phyloP scores from a whole-genome alignment of 2,797 vertebrate genomes.

The Trematomus bernacchii region DNA sequence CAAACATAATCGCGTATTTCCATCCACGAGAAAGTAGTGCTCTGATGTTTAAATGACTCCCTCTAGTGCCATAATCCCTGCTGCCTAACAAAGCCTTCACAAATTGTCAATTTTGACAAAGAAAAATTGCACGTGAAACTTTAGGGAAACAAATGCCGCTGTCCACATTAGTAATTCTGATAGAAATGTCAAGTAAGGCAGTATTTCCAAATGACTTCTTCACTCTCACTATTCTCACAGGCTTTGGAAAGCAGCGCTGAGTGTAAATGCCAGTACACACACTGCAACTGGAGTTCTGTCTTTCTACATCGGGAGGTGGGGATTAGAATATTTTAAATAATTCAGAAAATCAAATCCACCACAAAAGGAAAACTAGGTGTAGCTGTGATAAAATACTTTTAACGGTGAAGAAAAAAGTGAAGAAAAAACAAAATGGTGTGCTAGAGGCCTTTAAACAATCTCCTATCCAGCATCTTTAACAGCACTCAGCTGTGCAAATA shows the following conservation, averaged over 20 bases:
- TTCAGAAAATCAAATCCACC: background rate
- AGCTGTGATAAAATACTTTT: constrained; percentile 1
- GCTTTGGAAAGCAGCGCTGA: background rate
- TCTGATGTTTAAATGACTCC: background rate
- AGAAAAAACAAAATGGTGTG: background rate
- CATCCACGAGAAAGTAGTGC: background rate
- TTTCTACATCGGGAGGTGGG: background rate
- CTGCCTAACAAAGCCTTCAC: background rate
- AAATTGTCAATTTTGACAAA: constrained; percentile 8
- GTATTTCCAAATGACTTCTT: background rate
- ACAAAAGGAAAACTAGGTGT: background rate
- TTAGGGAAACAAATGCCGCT: background rate
- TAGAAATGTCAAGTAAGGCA: background rate
- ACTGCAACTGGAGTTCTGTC: background rate
- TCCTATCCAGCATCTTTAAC: background rate
- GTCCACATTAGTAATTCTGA: background rate
- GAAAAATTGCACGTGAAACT: constrained; percentile 2
- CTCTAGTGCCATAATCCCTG: background rate
- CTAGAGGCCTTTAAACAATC: background rate
- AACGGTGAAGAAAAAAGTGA: background rate
- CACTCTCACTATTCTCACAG: background rate
- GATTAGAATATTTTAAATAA: constrained; percentile 22
- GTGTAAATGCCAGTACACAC: constrained; percentile 9
- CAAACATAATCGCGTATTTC: constrained; percentile 3
- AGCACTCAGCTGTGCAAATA: background rate